phyloP scores from a whole-genome alignment of 2,797 vertebrate genomes.

The Sphenopsis melanotis region DNA sequence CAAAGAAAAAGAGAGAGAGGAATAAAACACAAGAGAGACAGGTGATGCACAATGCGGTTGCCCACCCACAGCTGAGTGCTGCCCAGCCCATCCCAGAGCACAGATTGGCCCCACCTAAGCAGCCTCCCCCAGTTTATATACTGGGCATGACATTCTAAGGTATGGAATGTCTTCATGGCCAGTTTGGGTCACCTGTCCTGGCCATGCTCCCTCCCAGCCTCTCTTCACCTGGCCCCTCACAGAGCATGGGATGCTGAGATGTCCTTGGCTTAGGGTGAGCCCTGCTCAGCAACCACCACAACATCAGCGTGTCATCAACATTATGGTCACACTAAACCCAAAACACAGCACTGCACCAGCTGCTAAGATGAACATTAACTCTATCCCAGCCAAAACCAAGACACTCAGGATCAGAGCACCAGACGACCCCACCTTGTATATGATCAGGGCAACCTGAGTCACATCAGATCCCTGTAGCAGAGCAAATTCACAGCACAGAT shows the following conservation, averaged over 20 bases:
- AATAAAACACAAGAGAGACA: background rate
- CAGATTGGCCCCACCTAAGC: accelerated
- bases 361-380: background rate
- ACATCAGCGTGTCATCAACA: background rate
- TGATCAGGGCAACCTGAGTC: background rate
- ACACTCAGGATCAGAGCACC: background rate
- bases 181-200: background rate
- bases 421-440: background rate
- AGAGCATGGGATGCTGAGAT: background rate
- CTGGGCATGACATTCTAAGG: background rate
- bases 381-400: background rate
- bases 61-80: too few species aligned
- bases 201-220: background rate
- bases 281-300: background rate
- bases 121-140: background rate
- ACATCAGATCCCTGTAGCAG: background rate
- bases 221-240: background rate
- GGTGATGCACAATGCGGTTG: accelerated
- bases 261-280: background rate
- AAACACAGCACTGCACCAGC: background rate
- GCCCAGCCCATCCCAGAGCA: background rate
- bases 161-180: background rate
- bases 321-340: background rate
- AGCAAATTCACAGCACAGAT: background rate
- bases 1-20: background rate